Conservation (phyloP, 2,797 vertebrate genomes). For the Siniperca obscura region DNA sequence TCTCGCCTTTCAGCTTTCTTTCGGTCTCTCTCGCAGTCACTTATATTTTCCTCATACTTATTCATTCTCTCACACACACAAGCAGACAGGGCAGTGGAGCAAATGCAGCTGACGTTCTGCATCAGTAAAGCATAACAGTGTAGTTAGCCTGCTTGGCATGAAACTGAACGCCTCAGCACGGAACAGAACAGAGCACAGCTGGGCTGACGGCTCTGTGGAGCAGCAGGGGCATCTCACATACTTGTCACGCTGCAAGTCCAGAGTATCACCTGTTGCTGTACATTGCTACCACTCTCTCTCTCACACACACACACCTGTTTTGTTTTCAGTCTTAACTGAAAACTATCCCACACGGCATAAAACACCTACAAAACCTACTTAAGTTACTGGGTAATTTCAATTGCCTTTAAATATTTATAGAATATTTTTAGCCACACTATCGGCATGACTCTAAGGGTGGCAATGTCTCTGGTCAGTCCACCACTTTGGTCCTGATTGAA, state of each 20-base stretch:
- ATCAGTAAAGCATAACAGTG: conserved; percentile 76
- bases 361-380: neutral
- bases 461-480: neutral
- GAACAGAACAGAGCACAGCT: conserved; percentile 64
- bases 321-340: neutral
- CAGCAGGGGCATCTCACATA: conserved; percentile 53
- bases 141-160: conserved; percentile 81
- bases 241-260: conserved; percentile 53
- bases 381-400: neutral
- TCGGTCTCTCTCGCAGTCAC: neutral
- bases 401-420: neutral
- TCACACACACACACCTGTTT: neutral
- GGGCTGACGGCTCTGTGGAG: conserved; percentile 55
- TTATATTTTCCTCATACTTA: conserved; percentile 53
- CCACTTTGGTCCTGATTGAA: neutral
- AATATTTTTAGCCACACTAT: neutral
- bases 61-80: conserved; percentile 44
- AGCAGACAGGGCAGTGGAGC: conserved; percentile 56
- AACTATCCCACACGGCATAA: neutral
- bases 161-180: conserved; percentile 74
- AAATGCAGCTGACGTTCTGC: conserved; percentile 79
- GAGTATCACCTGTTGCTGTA: conserved; percentile 32
- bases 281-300: conserved; percentile 15
- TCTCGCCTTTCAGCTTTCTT: conserved; percentile 21
- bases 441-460: neutral